Conservation (phyloP, 2,797 vertebrate genomes). For the Florisuga fusca region DNA sequence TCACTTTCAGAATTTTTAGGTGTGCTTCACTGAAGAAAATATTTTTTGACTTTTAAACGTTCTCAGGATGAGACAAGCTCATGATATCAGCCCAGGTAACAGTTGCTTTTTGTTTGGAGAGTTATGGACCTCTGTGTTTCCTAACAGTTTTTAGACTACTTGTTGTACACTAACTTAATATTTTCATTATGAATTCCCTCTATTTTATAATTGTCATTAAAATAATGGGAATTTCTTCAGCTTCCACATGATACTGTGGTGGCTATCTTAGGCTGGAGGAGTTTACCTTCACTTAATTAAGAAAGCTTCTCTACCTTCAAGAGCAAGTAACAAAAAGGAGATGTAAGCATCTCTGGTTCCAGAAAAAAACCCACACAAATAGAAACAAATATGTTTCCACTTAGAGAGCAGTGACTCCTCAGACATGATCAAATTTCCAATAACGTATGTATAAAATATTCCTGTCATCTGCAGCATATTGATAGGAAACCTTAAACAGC, state of each 20-base stretch:
- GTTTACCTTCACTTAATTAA: neutral
- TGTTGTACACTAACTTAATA: neutral
- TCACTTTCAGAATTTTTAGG: neutral
- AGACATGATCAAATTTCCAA: neutral
- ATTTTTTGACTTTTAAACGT: neutral
- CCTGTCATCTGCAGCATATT: conserved; percentile 44
- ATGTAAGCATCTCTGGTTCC: neutral
- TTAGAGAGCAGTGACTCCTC: conserved; percentile 10
- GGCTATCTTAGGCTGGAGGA: neutral
- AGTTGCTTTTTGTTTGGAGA: neutral
- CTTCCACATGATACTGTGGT: neutral
- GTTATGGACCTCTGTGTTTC: neutral
- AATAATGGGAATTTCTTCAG: neutral
- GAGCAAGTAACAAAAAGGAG: neutral
- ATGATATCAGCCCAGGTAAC: neutral
- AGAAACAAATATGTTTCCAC: conserved; percentile 1
- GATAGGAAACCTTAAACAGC: conserved; percentile 45
- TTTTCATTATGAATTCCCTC: neutral
- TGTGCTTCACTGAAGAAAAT: neutral
- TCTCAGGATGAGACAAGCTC: neutral
- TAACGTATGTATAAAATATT: conserved; percentile 52
- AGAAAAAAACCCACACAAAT: neutral
- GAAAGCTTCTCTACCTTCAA: neutral
- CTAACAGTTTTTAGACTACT: neutral
- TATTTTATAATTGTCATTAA: neutral